A percentile compares a stretch with the other conserved stretches of the same genome.
These are phyloP conservation scores for Tetraneura akinire DNA, from an alignment of 1,140 invertebrate genomes.

Conservation along the genomic window DNA sequence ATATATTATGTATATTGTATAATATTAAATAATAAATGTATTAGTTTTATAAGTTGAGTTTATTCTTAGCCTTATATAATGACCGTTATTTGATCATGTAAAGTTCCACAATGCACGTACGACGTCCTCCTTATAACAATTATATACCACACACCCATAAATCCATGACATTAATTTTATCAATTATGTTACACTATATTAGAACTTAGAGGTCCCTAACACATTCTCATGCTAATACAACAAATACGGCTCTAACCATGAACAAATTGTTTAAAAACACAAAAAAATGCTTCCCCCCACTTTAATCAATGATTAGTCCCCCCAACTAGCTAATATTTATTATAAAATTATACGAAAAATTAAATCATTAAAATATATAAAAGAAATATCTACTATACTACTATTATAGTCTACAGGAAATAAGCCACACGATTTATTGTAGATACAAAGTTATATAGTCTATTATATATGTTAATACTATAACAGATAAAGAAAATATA, in stretches of 20 bases:
- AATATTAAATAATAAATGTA: too few relatives aligned
- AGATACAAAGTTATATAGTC: too few relatives aligned
- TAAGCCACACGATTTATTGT: too few relatives aligned
- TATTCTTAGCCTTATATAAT: slow-evolving; percentile 15
- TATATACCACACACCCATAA: slow-evolving; percentile 46
- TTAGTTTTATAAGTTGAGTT: neutral
- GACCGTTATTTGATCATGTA: slow-evolving; percentile 27
- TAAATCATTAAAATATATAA: neutral
- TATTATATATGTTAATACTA: too few relatives aligned
- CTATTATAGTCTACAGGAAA: neutral
- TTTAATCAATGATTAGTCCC: too few relatives aligned
- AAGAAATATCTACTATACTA: neutral
- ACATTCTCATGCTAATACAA: slow-evolving; percentile 29
- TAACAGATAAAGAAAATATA: too few relatives aligned
- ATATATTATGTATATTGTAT: neutral
- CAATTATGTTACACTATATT: slow-evolving; percentile 13
- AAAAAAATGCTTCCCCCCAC: too few relatives aligned
- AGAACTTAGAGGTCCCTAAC: neutral
- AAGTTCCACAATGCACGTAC: slow-evolving; percentile 32
- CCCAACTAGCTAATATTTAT: neutral
- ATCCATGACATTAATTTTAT: slow-evolving; percentile 46
- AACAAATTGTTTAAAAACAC: slow-evolving; percentile 27
- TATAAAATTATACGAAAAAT: neutral
- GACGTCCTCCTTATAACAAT: slow-evolving; percentile 41
- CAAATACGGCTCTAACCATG: neutral